Base-by-base conservation (phyloP, 2,113 vertebrate species). In the Leptodactylus fuscus region DNA sequence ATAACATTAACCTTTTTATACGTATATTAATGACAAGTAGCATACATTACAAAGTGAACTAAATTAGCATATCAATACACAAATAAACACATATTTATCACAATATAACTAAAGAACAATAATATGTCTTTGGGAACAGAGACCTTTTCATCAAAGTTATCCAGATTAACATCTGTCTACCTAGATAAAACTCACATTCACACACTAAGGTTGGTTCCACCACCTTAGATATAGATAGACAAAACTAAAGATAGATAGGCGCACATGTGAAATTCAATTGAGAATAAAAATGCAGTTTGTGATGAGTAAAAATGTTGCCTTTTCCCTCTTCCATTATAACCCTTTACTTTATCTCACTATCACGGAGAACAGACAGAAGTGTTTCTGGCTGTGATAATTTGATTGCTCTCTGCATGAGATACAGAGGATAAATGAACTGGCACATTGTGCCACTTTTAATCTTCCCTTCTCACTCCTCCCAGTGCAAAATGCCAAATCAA, bases 401-500 rank as follows among this genome's bases (percentile, higher is more conserved):
- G 84, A 85, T 85, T 85, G 84, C 84, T 73, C 76, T 55, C 84
- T 85, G 84, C 38, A 36, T 85, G 84, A 85, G 84, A 76, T 80
- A 81, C 76, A 85, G 76, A 80, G 84, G 84, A 85, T 85, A 85
- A 85, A 85, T 85, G 84, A 85, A 76, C 84, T 85, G 84, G 84
- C 84, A 85, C 84, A 85, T 80, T 85, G 84, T 85, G 62, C 84
- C 84, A 85, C 84, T 85, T 80, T 85, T 85, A 85, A 85, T 85
- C 76, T 85, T 69, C 76, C 65, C 36, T 85, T 85, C 65, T 80
- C 76, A 80, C 84, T 80, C 84, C 84, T 85, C 84, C 84, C 65
- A 58, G 62, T 80, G 76, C 67, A 85, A 85, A 85, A 85, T 58
- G 60, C 62, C 84, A 80, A 85, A 70, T 85, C 84, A 85, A 85